Evolutionary conservation across 35 echinoderm and acorn worm species (phyloP).

Genomic region (Stichopus chloronotus): DNA sequence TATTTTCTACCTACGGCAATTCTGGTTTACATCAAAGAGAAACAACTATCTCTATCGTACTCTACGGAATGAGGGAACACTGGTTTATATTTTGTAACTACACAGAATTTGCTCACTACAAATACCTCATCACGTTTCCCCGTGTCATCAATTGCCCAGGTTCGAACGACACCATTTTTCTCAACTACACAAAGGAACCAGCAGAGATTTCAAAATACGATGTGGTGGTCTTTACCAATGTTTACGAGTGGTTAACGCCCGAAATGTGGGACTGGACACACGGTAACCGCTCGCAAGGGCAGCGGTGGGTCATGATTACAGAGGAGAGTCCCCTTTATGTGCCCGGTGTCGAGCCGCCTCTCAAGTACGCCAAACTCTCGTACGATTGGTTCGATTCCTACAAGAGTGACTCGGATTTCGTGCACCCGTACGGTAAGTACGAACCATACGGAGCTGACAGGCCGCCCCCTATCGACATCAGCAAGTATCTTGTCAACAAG

Average conservation of each 20-base stretch:
- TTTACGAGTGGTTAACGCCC: constrained; percentile 45
- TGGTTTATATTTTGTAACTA: constrained; percentile 58
- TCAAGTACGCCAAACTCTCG: neutral
- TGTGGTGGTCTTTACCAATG: constrained; percentile 41
- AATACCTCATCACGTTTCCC: constrained; percentile 49
- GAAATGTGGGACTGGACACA: constrained; percentile 43
- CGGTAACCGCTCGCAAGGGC: constrained; percentile 3
- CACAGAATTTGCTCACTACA: constrained; percentile 44
- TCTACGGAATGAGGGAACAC: constrained; percentile 50
- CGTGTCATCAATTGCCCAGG: constrained; percentile 2
- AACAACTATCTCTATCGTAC: neutral
- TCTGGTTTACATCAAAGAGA: neutral
- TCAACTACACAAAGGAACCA: constrained; percentile 35
- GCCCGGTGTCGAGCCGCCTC: constrained; percentile 37
- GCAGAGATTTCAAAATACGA: constrained; percentile 25
- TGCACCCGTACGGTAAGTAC: constrained; percentile 35
- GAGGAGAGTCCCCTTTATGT: constrained; percentile 56
- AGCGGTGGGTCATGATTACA: constrained; percentile 58
- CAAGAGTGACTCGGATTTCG: constrained; percentile 57
- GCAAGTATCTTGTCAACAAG: constrained; percentile 29
- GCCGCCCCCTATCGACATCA: neutral
- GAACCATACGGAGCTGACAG: constrained; percentile 1
- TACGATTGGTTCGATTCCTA: constrained; percentile 56
- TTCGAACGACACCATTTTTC: neutral
- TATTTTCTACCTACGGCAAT: neutral